phyloP scores from a whole-genome alignment of 2,888 invertebrate species.

The Brenthis hecate region DNA sequence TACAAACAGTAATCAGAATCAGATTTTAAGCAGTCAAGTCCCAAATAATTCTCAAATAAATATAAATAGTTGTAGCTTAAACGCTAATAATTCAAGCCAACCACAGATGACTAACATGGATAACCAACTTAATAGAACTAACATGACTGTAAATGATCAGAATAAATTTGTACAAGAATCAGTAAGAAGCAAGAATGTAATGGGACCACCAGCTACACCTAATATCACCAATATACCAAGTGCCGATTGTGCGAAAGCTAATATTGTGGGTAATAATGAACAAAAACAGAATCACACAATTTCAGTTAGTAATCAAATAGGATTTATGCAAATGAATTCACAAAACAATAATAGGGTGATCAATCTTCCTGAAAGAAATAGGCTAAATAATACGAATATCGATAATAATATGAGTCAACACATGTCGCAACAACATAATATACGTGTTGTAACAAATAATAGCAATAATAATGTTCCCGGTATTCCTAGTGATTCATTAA shows the following conservation, averaged over 20 bases:
- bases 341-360: conserved; percentile 74
- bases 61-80: conserved; percentile 72
- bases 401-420: conserved; percentile 70
- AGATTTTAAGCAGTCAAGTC: conserved; percentile 61
- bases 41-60: conserved; percentile 67
- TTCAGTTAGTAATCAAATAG: conserved; percentile 72
- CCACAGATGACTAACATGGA: conserved; percentile 66
- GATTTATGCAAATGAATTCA: conserved; percentile 75
- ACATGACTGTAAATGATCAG: conserved; percentile 62
- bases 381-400: conserved; percentile 62
- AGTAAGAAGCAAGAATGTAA: conserved; percentile 70
- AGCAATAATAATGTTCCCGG: conserved; percentile 60
- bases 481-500: conserved; percentile 62
- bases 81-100: conserved; percentile 59
- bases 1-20: conserved; percentile 61
- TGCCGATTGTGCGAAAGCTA: conserved; percentile 72
- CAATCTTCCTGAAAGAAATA: conserved; percentile 72
- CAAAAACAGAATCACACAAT: conserved; percentile 68
- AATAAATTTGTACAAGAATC: conserved; percentile 69
- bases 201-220: conserved; percentile 63
- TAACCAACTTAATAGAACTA: conserved; percentile 63
- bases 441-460: conserved; percentile 74
- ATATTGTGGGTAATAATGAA: conserved; percentile 64
- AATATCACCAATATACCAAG: conserved; percentile 48
- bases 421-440: conserved; percentile 74